Percentiles rank a stretch among this genome's conserved stretches.
Conservation (phyloP, 2,888 invertebrate species). For the Phania funesta region DNA sequence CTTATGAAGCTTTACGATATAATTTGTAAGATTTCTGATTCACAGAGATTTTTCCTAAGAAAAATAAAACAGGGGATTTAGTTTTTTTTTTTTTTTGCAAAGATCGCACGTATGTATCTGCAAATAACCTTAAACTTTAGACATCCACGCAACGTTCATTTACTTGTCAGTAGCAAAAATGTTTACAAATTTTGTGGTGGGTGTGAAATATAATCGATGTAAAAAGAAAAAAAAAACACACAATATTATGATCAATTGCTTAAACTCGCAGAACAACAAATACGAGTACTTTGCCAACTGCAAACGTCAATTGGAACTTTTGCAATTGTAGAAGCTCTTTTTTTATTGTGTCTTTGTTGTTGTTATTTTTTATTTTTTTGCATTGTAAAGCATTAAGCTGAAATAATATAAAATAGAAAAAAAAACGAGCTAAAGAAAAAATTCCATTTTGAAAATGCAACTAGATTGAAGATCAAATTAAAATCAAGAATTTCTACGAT, state of each 20-base stretch:
- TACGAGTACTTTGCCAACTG: not conserved
- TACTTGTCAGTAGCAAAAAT: conserved; percentile 54
- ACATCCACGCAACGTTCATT: not conserved
- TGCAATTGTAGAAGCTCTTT: conserved; percentile 13
- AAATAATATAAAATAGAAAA: not conserved
- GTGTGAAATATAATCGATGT: conserved; percentile 33
- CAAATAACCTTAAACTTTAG: conserved; percentile 51
- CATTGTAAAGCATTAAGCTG: not conserved
- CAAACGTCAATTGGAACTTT: conserved; percentile 35
- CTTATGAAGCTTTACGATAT: too few relatives aligned
- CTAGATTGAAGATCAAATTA: conserved; percentile 42
- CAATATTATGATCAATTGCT: conserved; percentile 55
- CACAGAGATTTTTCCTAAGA: too few relatives aligned
- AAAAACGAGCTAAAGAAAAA: conserved; percentile 4
- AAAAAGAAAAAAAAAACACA: conserved; percentile 1
- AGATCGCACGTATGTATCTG: not conserved
- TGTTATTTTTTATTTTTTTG: not conserved
- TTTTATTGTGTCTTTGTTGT: not conserved
- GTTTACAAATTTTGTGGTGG: conserved; percentile 42
- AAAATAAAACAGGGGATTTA: too few relatives aligned
- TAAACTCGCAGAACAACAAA: not conserved
- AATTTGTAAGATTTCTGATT: too few relatives aligned
- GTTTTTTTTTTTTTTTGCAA: not conserved
- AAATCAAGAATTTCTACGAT: conserved; percentile 43
- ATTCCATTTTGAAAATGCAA: conserved; percentile 27